Evolutionary conservation across 2,888 invertebrate genomes (phyloP).

Genomic region (Perizoma flavofasciatum): DNA sequence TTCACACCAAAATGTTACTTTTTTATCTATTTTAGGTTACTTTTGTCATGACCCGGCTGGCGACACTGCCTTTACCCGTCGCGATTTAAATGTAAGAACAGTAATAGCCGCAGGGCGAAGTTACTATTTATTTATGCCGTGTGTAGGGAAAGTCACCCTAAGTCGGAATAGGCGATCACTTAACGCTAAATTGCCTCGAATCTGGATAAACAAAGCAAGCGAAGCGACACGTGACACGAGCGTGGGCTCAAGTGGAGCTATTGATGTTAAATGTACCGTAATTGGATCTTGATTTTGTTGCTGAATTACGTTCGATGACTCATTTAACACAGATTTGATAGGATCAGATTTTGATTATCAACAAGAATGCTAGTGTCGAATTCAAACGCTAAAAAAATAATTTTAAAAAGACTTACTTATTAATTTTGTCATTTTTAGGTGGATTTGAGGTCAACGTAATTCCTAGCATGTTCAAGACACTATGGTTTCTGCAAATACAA

Average conservation of each 20-base stretch:
- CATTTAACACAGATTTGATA: slow-evolving; percentile 36
- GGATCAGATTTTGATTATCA: slow-evolving; percentile 5
- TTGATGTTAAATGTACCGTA: slow-evolving; percentile 76
- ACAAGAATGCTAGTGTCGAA: neutral
- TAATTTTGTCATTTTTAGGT: no score
- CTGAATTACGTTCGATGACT: slow-evolving; percentile 49
- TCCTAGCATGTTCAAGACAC: no score
- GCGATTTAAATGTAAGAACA: slow-evolving; percentile 62
- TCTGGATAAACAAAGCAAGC: slow-evolving; percentile 71
- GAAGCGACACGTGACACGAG: slow-evolving; percentile 63
- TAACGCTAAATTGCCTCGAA: slow-evolving; percentile 76
- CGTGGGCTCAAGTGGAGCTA: slow-evolving; percentile 57
- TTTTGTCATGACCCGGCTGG: no score
- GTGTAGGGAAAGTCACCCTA: slow-evolving; percentile 61
- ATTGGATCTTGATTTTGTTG: slow-evolving; percentile 73
- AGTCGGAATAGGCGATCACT: slow-evolving; percentile 59
- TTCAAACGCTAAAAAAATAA: no score
- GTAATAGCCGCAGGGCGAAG: slow-evolving; percentile 11
- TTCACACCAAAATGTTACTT: no score
- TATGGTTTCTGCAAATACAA: no score
- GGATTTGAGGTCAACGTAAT: no score
- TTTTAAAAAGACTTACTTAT: no score
- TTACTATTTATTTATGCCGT: slow-evolving; percentile 13
- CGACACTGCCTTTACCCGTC: no score
- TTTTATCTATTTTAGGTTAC: no score